A percentile compares a stretch with the other conserved stretches of the same genome.
Evolutionary conservation across 2,113 vertebrate species (phyloP).

Genomic region (Conger conger): DNA sequence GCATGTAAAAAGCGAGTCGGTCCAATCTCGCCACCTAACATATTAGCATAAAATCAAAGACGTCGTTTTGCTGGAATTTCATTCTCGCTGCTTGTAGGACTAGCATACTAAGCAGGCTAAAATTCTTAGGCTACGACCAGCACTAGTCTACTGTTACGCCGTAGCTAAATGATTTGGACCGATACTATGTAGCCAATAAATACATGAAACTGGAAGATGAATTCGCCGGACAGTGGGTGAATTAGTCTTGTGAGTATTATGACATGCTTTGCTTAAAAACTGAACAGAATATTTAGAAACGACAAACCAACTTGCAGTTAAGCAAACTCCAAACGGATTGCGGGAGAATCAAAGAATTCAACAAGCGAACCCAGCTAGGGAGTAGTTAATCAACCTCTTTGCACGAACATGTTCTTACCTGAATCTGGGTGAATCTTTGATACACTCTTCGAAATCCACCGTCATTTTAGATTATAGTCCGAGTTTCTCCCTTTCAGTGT

Average conservation of each 20-base stretch:
- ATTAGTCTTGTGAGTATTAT: background rate
- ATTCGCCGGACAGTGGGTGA: background rate
- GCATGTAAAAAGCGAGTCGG: background rate
- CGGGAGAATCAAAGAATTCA: constrained; percentile 26
- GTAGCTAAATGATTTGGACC: background rate
- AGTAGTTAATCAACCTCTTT: background rate
- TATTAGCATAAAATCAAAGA: background rate
- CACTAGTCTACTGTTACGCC: background rate
- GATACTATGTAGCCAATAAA: background rate
- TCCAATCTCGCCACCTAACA: background rate
- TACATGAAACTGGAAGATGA: background rate
- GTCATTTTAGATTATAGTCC: constrained; percentile 63
- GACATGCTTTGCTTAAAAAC: background rate
- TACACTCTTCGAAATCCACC: constrained; percentile 79
- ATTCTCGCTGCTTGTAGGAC: background rate
- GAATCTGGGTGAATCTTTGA: constrained; percentile 76
- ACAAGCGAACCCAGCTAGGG: background rate
- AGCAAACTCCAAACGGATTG: background rate
- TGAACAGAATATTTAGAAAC: background rate
- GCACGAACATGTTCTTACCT: constrained; percentile 56
- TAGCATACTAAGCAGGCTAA: background rate
- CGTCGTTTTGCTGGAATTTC: background rate
- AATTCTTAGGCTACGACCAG: background rate
- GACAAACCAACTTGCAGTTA: background rate
- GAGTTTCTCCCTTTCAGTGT: constrained; percentile 50